Evolutionary conservation across 2,888 invertebrate species (phyloP).

Genomic region (Tenthredo scrophulariae): DNA sequence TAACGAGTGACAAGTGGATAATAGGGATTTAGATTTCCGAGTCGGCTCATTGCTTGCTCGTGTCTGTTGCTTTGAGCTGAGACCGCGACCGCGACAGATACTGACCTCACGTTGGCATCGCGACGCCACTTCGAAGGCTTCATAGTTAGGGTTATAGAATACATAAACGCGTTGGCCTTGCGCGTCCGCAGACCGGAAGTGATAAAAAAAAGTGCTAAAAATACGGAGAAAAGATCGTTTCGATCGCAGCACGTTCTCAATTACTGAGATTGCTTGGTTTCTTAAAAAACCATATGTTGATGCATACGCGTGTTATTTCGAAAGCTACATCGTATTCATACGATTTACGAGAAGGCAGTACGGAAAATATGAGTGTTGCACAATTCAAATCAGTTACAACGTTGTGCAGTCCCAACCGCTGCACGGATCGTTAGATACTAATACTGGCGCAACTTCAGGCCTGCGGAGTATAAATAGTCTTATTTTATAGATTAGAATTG

Average conservation of each 20-base stretch:
- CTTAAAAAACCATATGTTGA: not conserved
- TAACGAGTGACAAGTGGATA: conserved; percentile 50
- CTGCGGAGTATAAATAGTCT: not conserved
- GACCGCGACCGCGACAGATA: conserved; percentile 23
- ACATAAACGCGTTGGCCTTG: not conserved
- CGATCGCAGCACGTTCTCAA: not conserved
- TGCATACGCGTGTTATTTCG: not conserved
- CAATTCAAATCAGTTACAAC: not conserved
- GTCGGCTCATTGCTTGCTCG: conserved; percentile 23
- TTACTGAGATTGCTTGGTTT: not conserved
- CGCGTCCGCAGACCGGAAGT: not conserved
- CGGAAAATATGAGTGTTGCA: not conserved
- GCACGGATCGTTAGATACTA: not conserved
- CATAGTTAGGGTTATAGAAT: not conserved
- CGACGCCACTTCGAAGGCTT: conserved; percentile 28
- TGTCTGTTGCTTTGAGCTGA: conserved; percentile 34
- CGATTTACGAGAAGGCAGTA: too few species aligned
- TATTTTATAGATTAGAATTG: not conserved
- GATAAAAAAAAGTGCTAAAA: not conserved
- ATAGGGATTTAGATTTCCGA: conserved; percentile 48
- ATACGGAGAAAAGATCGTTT: not conserved
- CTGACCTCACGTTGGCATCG: conserved; percentile 28
- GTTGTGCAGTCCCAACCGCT: not conserved
- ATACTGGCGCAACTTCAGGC: not conserved
- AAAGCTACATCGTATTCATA: not conserved